Base-by-base conservation (phyloP, 2,113 vertebrate species). In the Spea multiplicata region DNA sequence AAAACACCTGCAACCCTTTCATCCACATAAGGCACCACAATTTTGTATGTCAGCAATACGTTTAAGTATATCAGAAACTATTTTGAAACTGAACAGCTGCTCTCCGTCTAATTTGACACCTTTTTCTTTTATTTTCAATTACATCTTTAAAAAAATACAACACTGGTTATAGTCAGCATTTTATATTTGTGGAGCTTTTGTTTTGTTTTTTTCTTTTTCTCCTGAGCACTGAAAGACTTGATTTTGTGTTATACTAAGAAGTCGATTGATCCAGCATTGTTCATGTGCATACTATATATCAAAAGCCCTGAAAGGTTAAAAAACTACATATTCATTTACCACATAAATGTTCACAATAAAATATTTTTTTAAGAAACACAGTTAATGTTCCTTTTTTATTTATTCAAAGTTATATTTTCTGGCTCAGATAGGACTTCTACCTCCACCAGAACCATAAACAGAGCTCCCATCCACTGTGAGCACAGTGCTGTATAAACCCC, bases 251-350 rank as follows among this genome's bases (percentile, higher is more conserved):
- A 45, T 52, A 62, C 59, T 65, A 71, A 78, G 44, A 71, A 72
- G 76, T 78, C 68, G 71, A 71, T 78, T 78, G 68, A 78, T 72
- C 76, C 57, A 72, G 13, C 57, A 66, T 71, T 78, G 59, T 78
- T 71, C 68, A 64, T 78, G 57, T 47, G 49, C 53, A 65, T 66
- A 49, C 48, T 71, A 72, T 72, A 65, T 78, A 72, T 71, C 61
- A 64, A 72, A 66, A 78, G 47, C 17, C 68, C 47, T 30, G 48
- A 13, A 48, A 66, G 55, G 68, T 17, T 16, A 59, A 16, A 65
- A 47, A 78, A 72, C 74, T 12, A 14, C 44, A 13, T 66, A 52
- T 67, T 67, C 49, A 52, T 44, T 66, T 75, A 14, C 4, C 10
- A 59, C 4, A 3, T 59, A 59, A 59, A 59, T 59, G 2, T 59